Base-by-base conservation (phyloP, 2,797 vertebrate genomes). In the Neosilurus mollespiculum region DNA sequence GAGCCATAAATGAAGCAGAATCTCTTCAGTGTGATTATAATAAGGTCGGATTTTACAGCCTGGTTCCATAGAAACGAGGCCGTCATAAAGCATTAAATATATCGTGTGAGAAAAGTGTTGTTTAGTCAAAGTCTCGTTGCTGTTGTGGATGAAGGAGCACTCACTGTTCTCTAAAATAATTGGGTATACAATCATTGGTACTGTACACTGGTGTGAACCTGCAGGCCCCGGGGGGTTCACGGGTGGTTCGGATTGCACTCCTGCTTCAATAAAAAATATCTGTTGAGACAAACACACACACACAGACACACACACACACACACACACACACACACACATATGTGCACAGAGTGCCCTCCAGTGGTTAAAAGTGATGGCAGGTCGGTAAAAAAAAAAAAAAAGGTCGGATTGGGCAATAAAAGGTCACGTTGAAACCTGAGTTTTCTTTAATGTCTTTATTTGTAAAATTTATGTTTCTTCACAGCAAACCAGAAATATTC, bases 21-120 rank as follows among this genome's bases (percentile, higher is more conserved):
- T 49, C 18, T 65, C 59, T 78, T 24, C n/a, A 10, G 6, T 54
- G 65, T 78, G n/a, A 26, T 79, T 56, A 81, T 78, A 56, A 83
- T 70, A 43, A 77, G 76, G 49, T 54, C 15, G n/a, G 49, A 53
- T 51, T 87, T 87, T 84, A 85, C 56, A 67, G 67, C 70, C 70
- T 59, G 61, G 67, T 24, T 72, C 49, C 51, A 62, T 30, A 49
- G 26, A 67, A 79, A 72, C 54, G 24, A 56, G 22, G 43, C 30
- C 22, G 26, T 14, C 30, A 85, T 87, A 69, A 81, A 85, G 10
- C 49, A 65, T 43, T 73, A 65, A 53, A 73, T 54, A 16, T 24
- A 78, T 65, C 1, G 43, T 51, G 58, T 51, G 58, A 71, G 7
- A 71, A 24, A 43, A 24, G 7, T 53, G 49, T 26, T 11, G 20